These are phyloP conservation scores for Colletes gigas DNA, from an alignment of 1,140 invertebrate genomes.

Conservation along the genomic window DNA sequence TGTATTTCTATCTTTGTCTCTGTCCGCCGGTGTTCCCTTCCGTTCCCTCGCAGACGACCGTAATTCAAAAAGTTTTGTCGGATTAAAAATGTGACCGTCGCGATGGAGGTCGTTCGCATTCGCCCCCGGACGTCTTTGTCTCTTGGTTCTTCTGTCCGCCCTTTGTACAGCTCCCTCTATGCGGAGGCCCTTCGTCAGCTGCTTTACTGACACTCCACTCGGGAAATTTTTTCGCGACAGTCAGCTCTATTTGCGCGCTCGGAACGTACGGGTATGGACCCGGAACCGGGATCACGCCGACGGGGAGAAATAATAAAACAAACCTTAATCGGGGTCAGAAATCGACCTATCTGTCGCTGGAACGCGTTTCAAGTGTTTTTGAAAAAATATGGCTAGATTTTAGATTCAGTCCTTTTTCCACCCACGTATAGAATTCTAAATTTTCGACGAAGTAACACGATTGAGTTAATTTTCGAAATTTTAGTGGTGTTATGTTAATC, in stretches of 20 bases:
- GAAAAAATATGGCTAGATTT: no score
- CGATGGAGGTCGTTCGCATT: constrained; percentile 9
- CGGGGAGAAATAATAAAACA: background rate
- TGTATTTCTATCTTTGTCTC: background rate
- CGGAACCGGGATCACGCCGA: background rate
- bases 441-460: no score
- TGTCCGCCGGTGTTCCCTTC: background rate
- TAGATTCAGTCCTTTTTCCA: no score
- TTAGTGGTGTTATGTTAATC: no score
- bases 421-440: no score
- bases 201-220: background rate
- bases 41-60: constrained; percentile 27
- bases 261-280: background rate
- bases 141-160: background rate
- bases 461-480: no score
- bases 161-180: background rate
- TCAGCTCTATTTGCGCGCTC: constrained; percentile 5
- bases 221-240: background rate
- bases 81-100: constrained; percentile 65
- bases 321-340: background rate
- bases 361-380: no score
- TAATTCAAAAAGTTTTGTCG: constrained; percentile 71
- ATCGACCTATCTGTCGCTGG: no score
- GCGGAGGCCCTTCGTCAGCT: background rate
- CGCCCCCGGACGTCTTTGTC: constrained; percentile 11